Evolutionary conservation across 2,888 invertebrate species (phyloP), one percentile per base, ranked within the genome.

Genomic region (Sesia bembeciformis): DNA sequence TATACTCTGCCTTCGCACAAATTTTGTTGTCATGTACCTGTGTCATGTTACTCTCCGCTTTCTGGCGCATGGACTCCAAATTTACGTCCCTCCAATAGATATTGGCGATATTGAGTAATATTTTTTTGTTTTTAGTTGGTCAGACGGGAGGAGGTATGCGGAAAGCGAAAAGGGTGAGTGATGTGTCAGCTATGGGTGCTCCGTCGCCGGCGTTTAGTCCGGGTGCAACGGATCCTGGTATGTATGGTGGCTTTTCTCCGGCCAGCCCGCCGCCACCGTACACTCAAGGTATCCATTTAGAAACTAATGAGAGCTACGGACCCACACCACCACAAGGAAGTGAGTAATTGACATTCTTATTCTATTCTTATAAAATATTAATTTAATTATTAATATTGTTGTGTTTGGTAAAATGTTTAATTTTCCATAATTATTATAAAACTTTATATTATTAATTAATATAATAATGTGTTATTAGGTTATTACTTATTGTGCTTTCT

Each of bases 131-230:
- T 76, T 6, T 59, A 87, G 88, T 87, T 60, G 76, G 76, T 40
- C 79, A 74, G 51, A 59, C 74, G 4, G 81, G 85, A 4, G 88
- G 86, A 4, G 88, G 86, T 40, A 78, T 84, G 51, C 86, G 91
- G 52, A 93, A 92, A 79, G 84, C 91, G 3, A 93, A 94, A 76
- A 85, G 93, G 52, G 93, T 94, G 7, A 93, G 92, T 67, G 94
- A 94, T 84, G 91, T 93, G 5, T 91, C 91, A 56, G 92, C 93
- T 0, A 91, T 94, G 91, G 94, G 92, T n/a, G 89, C 75, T 4
- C 89, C 91, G 6, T 77, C 86, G 0, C 85, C 90, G 4, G 68
- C 71, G 3, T 87, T 70, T 59, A 74, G 60, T 56, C 78, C 82
- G 0, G 65, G 65, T 3, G 69, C 78, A 5, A 70, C 69, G 3